Evolutionary conservation across 2,113 vertebrate species (phyloP).

Genomic region (Dicentrarchus labrax): DNA sequence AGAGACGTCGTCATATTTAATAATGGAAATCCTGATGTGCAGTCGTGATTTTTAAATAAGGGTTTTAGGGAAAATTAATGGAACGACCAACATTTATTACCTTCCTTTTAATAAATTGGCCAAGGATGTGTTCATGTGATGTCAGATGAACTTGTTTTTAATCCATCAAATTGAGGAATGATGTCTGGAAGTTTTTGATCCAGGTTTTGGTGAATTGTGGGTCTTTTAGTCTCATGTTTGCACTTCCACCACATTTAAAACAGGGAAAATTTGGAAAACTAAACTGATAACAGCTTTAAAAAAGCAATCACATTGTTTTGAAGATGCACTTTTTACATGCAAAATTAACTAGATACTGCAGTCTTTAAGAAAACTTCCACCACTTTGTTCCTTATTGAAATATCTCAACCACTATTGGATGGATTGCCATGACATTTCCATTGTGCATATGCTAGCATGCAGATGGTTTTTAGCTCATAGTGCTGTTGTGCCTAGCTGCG

Average conservation of each 20-base stretch:
- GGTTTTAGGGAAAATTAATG: conserved; percentile 44
- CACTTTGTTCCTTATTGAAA: not conserved
- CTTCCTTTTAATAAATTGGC: conserved; percentile 21
- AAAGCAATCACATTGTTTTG: not conserved
- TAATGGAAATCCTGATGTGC: conserved; percentile 55
- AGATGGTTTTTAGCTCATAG: too few species aligned
- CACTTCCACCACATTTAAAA: too few species aligned
- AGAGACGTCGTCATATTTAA: conserved; percentile 36
- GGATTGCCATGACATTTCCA: not conserved
- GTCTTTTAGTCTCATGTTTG: not conserved
- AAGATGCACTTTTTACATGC: not conserved
- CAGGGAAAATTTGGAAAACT: not conserved
- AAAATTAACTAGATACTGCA: not conserved
- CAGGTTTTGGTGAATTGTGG: not conserved
- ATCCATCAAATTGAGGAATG: not conserved
- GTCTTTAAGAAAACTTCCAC: not conserved
- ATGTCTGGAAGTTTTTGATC: not conserved
- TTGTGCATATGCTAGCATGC: too few species aligned
- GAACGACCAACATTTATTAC: conserved; percentile 46
- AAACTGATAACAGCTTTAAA: not conserved
- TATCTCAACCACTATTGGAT: not conserved
- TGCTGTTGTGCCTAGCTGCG: too few species aligned
- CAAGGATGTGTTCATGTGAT: not conserved
- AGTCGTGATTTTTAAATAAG: conserved; percentile 25
- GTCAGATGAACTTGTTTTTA: not conserved